phyloP scores from a whole-genome alignment of 2,888 invertebrate genomes.

The Cataglyphis altisquamis region DNA sequence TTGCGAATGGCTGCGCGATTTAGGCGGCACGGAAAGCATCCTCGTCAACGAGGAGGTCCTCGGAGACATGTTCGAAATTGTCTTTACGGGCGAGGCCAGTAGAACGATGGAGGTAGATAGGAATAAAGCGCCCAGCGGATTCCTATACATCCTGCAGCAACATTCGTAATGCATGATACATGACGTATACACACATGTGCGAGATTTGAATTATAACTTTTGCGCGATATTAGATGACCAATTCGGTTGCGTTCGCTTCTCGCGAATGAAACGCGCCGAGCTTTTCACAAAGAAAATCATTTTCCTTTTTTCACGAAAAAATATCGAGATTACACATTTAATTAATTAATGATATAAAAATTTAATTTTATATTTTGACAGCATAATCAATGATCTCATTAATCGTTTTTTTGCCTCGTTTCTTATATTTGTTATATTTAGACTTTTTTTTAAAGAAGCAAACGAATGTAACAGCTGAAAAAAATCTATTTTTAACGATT shows the following conservation, averaged over 20 bases:
- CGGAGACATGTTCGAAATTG: conserved; percentile 88
- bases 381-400: background rate
- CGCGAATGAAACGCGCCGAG: conserved; percentile 11
- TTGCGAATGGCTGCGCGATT: conserved; percentile 87
- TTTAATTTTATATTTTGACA: background rate
- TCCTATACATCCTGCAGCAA: background rate
- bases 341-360: background rate
- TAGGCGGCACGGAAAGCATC: conserved; percentile 86
- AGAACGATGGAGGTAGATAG: conserved; percentile 79
- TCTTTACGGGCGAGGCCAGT: conserved; percentile 82
- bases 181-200: background rate
- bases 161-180: conserved; percentile 26
- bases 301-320: background rate
- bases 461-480: too few relatives aligned
- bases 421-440: background rate
- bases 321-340: background rate
- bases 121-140: conserved; percentile 14
- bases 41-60: conserved; percentile 87
- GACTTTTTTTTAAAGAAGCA: background rate
- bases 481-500: too few relatives aligned
- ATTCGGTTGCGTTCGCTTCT: conserved; percentile 17
- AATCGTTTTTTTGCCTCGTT: background rate
- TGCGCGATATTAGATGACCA: background rate
- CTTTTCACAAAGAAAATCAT: background rate
- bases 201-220: conserved; percentile 51